Percentiles rank a stretch among this genome's conserved stretches.
Conservation (phyloP, 2,797 vertebrate genomes). For the Loris lydekkerianus region DNA sequence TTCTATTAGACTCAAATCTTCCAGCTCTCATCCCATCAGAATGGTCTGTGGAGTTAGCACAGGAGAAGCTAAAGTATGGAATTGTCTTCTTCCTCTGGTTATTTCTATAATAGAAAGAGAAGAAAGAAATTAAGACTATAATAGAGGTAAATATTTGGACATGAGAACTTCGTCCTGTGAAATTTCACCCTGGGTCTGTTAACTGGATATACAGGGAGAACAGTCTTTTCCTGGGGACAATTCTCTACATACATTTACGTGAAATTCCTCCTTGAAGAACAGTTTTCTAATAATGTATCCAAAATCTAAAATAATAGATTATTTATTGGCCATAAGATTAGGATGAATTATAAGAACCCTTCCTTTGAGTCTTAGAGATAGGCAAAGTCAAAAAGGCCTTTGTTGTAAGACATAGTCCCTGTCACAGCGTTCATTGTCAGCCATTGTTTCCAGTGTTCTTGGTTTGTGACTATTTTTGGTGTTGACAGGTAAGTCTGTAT, state of each 20-base stretch:
- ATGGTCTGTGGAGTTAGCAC: background rate
- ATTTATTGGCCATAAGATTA: background rate
- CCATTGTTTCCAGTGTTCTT: conserved; percentile 61
- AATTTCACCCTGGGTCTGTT: background rate
- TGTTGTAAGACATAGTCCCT: conserved; percentile 7
- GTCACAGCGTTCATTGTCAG: conserved; percentile 35
- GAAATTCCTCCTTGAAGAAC: conserved; percentile 38
- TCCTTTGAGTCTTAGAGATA: conserved; percentile 8
- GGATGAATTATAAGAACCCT: background rate
- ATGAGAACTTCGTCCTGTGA: conserved; percentile 26
- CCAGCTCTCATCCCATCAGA: background rate
- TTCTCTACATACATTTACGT: background rate
- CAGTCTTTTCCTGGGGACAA: background rate
- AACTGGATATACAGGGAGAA: background rate
- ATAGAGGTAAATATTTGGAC: conserved; percentile 15
- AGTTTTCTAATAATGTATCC: background rate
- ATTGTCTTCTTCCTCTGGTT: no score
- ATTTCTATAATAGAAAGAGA: background rate
- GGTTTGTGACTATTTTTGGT: conserved; percentile 80
- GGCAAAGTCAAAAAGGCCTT: background rate
- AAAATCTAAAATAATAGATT: background rate
- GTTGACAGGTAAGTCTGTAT: conserved; percentile 86
- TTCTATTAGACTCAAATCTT: background rate
- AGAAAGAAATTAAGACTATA: background rate
- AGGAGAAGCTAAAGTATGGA: background rate